phyloP scores from a whole-genome alignment of 2,113 vertebrate species.

The Excalfactoria chinensis region DNA sequence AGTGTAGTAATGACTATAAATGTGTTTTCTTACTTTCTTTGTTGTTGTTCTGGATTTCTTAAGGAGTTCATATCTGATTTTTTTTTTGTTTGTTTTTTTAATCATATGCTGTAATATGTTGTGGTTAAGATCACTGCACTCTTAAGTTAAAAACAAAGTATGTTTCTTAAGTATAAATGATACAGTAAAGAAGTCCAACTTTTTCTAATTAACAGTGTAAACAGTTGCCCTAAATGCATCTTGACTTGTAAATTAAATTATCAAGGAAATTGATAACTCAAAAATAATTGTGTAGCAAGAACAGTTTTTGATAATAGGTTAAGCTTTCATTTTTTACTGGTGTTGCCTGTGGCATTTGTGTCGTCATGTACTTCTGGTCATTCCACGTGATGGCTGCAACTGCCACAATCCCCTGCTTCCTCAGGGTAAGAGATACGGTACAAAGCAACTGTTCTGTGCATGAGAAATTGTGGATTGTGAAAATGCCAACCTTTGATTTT shows the following conservation, averaged over 20 bases:
- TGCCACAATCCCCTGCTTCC: background rate
- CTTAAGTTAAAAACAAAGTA: too few species aligned
- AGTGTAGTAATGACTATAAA: background rate
- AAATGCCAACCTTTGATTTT: background rate
- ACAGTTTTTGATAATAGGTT: background rate
- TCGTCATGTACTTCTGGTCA: too few species aligned
- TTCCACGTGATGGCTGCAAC: background rate
- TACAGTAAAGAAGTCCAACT: background rate
- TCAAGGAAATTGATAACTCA: background rate
- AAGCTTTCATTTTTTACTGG: background rate
- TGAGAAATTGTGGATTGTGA: background rate
- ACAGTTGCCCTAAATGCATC: background rate
- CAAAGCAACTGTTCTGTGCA: background rate
- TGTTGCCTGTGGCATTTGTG: rapidly evolving
- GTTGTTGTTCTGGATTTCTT: background rate
- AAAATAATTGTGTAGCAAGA: background rate
- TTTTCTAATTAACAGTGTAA: background rate
- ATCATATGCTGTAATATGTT: too few species aligned
- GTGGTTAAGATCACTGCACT: background rate
- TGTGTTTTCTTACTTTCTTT: background rate
- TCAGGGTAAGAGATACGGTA: background rate
- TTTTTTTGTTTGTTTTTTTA: background rate
- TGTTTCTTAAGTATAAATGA: background rate
- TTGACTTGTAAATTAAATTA: background rate
- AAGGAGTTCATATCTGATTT: background rate